These are phyloP conservation scores for Ischnus inquisitorius DNA, from an alignment of 2,888 invertebrate species.

Conservation along the genomic window DNA sequence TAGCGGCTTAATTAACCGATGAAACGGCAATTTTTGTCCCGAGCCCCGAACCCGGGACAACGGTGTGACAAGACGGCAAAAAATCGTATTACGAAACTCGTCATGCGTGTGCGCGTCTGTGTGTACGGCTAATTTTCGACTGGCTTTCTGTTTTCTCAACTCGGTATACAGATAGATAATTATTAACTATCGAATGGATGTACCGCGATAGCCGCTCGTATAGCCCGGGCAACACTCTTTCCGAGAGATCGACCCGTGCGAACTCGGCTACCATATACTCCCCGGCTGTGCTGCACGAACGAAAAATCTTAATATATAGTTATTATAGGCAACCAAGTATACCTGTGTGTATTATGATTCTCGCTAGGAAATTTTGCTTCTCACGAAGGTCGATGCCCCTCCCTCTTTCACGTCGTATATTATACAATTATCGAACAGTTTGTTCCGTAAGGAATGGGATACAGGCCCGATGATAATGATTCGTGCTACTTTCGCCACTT, in stretches of 20 bases:
- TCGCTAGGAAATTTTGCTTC: constrained; percentile 34
- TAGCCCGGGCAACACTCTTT: background rate
- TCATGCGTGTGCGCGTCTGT: background rate
- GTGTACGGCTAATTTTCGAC: constrained; percentile 1
- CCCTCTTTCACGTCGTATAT: constrained; percentile 26
- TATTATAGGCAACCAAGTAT: constrained; percentile 42
- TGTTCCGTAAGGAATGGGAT: constrained; percentile 1
- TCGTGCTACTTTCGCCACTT: constrained; percentile 50
- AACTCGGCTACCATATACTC: constrained; percentile 23
- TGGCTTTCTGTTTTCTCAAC: constrained; percentile 12
- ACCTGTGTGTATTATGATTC: constrained; percentile 1
- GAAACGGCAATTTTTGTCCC: constrained; percentile 70
- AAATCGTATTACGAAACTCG: constrained; percentile 23
- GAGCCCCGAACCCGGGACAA: background rate
- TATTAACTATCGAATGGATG: constrained; percentile 8
- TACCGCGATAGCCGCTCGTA: background rate
- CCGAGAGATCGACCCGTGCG: constrained; percentile 31
- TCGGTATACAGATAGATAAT: constrained; percentile 14
- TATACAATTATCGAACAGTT: constrained; percentile 56
- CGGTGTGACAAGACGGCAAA: background rate
- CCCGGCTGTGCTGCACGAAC: constrained; percentile 20
- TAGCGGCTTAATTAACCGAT: constrained; percentile 76
- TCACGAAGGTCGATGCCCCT: constrained; percentile 40
- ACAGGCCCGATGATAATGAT: constrained; percentile 39
- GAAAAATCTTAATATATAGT: constrained; percentile 27